Evolutionary conservation across 1,140 invertebrate species (phyloP).

Genomic region (Brachionus koreanus): DNA sequence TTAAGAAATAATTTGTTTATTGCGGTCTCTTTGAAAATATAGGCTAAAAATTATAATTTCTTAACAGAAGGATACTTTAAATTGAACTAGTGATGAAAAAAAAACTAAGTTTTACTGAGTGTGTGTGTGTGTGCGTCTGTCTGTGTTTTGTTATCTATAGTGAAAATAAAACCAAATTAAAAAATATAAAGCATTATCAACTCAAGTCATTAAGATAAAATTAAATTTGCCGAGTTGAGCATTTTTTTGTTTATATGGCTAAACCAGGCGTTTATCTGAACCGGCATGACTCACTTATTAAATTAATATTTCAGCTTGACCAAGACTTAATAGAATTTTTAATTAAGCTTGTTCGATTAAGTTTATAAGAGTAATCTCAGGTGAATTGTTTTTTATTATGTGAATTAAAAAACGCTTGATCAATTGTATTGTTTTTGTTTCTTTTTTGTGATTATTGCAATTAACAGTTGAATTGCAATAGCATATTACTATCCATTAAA

Average conservation of each 20-base stretch:
- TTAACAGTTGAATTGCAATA: neutral
- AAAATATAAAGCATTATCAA: neutral
- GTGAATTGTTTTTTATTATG: slow-evolving; percentile 9
- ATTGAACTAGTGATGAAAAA: neutral
- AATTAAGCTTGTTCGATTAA: neutral
- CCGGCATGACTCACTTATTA: neutral
- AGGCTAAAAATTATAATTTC: neutral
- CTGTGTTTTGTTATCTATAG: neutral
- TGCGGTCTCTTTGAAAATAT: neutral
- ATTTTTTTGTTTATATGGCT: neutral
- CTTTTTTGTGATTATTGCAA: neutral
- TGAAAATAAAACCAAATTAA: neutral
- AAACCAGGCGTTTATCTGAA: neutral
- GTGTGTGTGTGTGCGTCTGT: neutral
- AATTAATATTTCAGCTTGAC: neutral
- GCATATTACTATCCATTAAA: neutral
- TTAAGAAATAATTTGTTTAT: neutral
- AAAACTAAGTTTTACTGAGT: neutral
- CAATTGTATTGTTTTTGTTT: slow-evolving; percentile 3
- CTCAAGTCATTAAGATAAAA: neutral
- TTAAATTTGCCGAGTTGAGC: neutral
- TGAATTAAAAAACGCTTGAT: neutral
- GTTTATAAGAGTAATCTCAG: neutral
- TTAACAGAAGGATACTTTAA: neutral
- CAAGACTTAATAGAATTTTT: slow-evolving; percentile 9